Evolutionary conservation across 2,888 invertebrate species (phyloP).

Genomic region (Schizaphis graminum): DNA sequence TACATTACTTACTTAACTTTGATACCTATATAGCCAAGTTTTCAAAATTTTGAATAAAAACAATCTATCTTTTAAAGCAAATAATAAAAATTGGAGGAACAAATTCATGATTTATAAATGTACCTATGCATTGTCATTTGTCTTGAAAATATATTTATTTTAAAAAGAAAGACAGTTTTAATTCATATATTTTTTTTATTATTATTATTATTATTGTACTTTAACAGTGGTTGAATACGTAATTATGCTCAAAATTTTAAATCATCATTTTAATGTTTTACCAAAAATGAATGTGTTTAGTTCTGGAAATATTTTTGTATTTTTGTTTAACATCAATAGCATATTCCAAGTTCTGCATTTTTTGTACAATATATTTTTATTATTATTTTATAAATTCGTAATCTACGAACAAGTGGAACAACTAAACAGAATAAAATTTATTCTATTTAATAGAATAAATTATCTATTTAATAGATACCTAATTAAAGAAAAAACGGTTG

Average conservation of each 20-base stretch:
- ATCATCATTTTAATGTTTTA: neutral
- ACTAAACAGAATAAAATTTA: neutral
- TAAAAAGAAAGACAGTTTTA: neutral
- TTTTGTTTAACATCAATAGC: neutral
- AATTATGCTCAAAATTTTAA: neutral
- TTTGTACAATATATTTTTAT: neutral
- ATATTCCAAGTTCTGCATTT: neutral
- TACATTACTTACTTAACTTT: no score
- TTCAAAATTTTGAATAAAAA: no score
- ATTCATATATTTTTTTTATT: neutral
- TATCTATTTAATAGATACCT: neutral
- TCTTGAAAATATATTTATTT: neutral
- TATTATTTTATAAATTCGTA: neutral
- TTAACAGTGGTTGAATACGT: neutral
- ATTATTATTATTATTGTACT: neutral
- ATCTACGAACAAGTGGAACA: neutral
- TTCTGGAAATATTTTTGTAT: neutral
- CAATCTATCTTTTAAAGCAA: neutral
- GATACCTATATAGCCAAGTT: no score
- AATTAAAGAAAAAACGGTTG: neutral
- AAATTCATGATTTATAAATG: neutral
- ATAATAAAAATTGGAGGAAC: neutral
- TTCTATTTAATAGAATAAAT: no score
- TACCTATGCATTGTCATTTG: neutral
- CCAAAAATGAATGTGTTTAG: neutral